Conservation (phyloP, 2,113 vertebrate species). For the Athene noctua region DNA sequence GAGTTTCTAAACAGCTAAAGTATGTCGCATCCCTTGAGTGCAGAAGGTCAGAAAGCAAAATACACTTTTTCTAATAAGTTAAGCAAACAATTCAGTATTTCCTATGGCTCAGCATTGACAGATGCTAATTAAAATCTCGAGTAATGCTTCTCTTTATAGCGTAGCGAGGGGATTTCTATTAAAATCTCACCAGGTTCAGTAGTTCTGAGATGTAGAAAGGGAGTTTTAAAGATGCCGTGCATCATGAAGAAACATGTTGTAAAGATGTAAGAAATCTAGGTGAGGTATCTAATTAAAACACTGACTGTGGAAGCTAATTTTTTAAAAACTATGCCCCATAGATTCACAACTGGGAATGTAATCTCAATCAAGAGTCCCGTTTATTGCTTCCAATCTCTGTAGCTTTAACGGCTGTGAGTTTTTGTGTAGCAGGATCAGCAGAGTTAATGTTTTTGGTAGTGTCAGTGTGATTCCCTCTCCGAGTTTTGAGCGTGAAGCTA, state of each 20-base stretch:
- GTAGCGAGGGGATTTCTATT: neutral
- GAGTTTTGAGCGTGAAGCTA: neutral
- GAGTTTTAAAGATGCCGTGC: neutral
- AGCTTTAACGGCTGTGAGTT: neutral
- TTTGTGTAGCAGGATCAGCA: neutral
- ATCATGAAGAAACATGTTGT: neutral
- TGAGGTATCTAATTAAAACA: slow-evolving; percentile 55
- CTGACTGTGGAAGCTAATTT: neutral
- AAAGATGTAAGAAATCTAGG: neutral
- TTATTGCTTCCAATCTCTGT: neutral
- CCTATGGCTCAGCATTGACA: neutral
- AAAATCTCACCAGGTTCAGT: slow-evolving; percentile 56
- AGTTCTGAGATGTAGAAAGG: neutral
- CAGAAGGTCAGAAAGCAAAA: slow-evolving; percentile 3
- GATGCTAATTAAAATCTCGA: slow-evolving; percentile 37
- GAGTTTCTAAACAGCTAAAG: neutral
- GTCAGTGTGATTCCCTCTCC: neutral
- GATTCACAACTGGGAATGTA: neutral
- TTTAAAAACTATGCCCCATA: neutral
- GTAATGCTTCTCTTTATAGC: slow-evolving; percentile 26
- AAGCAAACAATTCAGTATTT: neutral
- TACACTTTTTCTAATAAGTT: neutral
- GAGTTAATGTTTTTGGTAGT: neutral
- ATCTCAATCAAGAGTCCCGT: neutral
- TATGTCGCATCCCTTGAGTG: neutral